A percentile compares a stretch with the other conserved stretches of the same genome.
These are phyloP conservation scores for Parasteatoda tepidariorum DNA, from an alignment of 1,140 invertebrate species.

Conservation along the genomic window DNA sequence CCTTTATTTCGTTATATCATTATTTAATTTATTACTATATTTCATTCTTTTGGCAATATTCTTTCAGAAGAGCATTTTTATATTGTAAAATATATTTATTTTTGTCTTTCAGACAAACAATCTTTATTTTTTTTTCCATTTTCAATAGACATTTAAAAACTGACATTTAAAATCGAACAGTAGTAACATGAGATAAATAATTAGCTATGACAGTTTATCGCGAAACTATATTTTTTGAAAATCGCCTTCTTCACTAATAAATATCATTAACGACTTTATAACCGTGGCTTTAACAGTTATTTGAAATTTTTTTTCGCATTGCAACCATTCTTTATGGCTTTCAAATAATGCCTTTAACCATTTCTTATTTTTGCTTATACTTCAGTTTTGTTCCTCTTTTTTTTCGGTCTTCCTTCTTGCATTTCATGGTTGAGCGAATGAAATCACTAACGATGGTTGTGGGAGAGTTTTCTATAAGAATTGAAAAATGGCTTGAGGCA, in stretches of 20 bases:
- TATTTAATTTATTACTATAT: too few relatives aligned
- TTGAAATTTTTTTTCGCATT: not conserved
- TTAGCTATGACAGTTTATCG: too few relatives aligned
- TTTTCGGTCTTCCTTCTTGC: not conserved
- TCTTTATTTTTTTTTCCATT: too few relatives aligned
- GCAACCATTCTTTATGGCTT: not conserved
- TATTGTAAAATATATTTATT: too few relatives aligned
- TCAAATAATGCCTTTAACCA: not conserved
- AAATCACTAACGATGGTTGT: constrained; percentile 9
- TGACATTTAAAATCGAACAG: too few relatives aligned
- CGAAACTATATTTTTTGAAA: not conserved
- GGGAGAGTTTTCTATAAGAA: not conserved
- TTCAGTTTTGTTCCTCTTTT: not conserved
- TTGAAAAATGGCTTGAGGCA: not conserved
- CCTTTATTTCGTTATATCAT: too few relatives aligned
- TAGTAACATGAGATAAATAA: too few relatives aligned
- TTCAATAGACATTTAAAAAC: too few relatives aligned
- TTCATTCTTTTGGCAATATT: too few relatives aligned
- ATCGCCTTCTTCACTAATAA: not conserved
- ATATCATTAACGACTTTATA: not conserved
- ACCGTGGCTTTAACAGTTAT: not conserved
- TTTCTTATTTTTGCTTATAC: not conserved
- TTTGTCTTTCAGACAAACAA: too few relatives aligned
- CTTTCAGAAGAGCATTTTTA: too few relatives aligned
- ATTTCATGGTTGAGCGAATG: not conserved